These are phyloP conservation scores for Aspidiotus destructor DNA, from an alignment of 2,888 invertebrate genomes.

Conservation along the genomic window DNA sequence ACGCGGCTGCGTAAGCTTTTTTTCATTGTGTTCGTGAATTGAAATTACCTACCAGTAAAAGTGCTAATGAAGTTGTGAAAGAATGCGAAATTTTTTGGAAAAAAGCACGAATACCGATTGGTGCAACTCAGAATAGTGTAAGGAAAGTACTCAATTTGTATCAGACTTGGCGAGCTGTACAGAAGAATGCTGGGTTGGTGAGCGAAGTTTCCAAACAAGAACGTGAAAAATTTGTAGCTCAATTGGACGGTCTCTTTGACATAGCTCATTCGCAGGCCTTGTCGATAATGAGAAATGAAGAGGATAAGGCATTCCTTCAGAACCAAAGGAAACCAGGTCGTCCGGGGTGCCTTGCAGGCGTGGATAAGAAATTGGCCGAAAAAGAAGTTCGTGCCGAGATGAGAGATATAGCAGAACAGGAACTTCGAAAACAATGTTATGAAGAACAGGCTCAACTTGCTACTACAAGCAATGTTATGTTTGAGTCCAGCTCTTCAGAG, in stretches of 20 bases:
- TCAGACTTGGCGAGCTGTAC: not conserved
- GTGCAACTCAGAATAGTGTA: not conserved
- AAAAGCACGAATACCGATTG: slow-evolving; percentile 6
- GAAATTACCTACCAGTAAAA: not conserved
- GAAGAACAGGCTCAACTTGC: too few relatives aligned
- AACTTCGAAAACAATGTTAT: too few relatives aligned
- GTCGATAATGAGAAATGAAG: not conserved
- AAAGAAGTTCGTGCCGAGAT: too few relatives aligned
- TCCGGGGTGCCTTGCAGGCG: not conserved
- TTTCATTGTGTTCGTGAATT: too few relatives aligned
- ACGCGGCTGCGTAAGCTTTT: too few relatives aligned
- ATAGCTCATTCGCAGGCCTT: slow-evolving; percentile 12
- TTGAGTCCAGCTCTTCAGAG: too few relatives aligned
- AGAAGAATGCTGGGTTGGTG: not conserved
- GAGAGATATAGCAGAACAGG: too few relatives aligned
- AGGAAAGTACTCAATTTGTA: slow-evolving; percentile 2
- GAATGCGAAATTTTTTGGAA: slow-evolving; percentile 10
- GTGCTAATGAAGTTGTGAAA: not conserved
- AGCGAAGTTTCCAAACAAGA: not conserved
- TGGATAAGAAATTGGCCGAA: too few relatives aligned
- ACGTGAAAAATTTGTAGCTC: not conserved
- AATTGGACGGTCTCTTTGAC: slow-evolving; percentile 4
- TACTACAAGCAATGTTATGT: too few relatives aligned
- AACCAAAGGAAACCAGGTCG: not conserved
- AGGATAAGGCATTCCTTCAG: slow-evolving; percentile 2